These are phyloP conservation scores for Dipus sagitta DNA, from an alignment of 2,797 vertebrate genomes.

Conservation along the genomic window DNA sequence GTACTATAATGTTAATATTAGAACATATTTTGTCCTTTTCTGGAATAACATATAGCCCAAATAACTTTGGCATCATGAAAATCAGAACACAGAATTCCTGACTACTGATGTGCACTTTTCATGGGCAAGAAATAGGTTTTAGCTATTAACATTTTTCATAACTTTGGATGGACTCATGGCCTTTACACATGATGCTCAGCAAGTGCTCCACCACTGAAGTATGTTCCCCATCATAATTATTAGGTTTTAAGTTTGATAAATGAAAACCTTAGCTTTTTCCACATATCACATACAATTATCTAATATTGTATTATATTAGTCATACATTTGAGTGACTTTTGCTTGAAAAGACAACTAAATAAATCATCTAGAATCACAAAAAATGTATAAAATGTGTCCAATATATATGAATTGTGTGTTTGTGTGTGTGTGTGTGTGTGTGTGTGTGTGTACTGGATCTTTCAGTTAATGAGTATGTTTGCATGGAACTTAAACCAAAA, in stretches of 20 bases:
- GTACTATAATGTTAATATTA: background rate
- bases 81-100: background rate
- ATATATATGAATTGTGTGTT: background rate
- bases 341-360: slow-evolving; percentile 29
- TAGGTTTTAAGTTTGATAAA: background rate
- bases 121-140: background rate
- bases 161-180: too few species aligned
- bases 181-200: too few species aligned
- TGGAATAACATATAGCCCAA: background rate
- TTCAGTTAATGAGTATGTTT: slow-evolving; percentile 43
- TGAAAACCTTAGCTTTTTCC: background rate
- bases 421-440: background rate
- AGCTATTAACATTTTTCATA: background rate
- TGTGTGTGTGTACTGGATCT: background rate
- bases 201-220: too few species aligned
- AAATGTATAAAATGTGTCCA: slow-evolving; percentile 30
- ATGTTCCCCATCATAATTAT: too few species aligned
- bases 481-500: slow-evolving; percentile 54
- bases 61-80: background rate
- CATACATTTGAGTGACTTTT: slow-evolving; percentile 55
- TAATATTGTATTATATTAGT: background rate
- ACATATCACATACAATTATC: background rate
- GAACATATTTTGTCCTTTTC: background rate
- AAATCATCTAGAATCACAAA: background rate
- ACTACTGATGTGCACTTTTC: slow-evolving; percentile 71